Evolutionary conservation across 2,888 invertebrate genomes (phyloP), one percentile per base, ranked within the genome.

Genomic region (Andrena trimmerana): DNA sequence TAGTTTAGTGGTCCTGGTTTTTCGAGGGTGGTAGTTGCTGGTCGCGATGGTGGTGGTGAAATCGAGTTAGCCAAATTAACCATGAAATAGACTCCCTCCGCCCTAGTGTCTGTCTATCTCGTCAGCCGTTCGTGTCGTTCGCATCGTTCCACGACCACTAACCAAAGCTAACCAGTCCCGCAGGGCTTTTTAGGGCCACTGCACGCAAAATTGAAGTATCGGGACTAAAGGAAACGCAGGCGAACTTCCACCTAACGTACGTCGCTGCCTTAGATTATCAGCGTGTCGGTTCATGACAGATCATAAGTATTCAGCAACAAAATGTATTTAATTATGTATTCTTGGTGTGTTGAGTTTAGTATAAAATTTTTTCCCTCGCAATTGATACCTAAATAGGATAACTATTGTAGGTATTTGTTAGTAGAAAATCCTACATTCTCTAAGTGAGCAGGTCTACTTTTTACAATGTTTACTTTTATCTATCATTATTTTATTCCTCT

Each of bases 51-150:
- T 90, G 90, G 87, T 88, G 90, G 90, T 89, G 90, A 92, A 94
- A 94, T 93, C 93, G 91, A 92, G 93, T 94, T 94, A 93, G 93
- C 90, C 92, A 94, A 94, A 94, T 94, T 94, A 94, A 94, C 92
- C 94, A 94, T 94, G 94, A 94, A 94, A 95, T 95, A 94, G 94
- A 94, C 94, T 94, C 94, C 91, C 92, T 92, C 90, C 91, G 90
- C 92, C 92, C 91, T 90, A 91, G 90, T 91, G 92, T 91, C 92
- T 90, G 88, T 90, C 91, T 91, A 90, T 90, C 89, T 88, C 87
- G 89, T 90, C 90, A 87, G 88, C 85, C 89, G 89, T 87, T 89
- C 86, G 90, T 90, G 89, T 90, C 88, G 88, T 90, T 87, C 90
- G 86, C 89, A 89, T 89, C 90, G 90, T 83, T 88, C 88, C 80